Conservation (phyloP, 2,888 invertebrate genomes). For the Pachycephus smyrnensis region DNA sequence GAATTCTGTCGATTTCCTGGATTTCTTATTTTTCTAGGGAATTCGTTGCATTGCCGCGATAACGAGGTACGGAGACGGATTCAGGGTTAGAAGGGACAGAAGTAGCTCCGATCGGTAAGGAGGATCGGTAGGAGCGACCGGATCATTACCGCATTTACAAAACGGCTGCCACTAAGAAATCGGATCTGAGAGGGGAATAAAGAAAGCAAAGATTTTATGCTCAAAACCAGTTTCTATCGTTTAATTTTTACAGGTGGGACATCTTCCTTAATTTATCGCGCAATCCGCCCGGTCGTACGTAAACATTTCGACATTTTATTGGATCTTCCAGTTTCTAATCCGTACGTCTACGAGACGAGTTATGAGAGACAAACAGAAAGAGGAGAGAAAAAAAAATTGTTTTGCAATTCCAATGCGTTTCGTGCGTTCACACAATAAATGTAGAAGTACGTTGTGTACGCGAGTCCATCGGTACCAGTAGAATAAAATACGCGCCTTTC, state of each 20-base stretch:
- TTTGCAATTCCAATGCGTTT: background rate
- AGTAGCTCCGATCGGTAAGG: conserved; percentile 4
- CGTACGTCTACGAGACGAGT: background rate
- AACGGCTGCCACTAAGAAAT: background rate
- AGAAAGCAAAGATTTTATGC: conserved; percentile 11
- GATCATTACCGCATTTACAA: background rate
- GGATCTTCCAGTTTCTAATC: conserved; percentile 55
- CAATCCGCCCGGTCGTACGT: conserved; percentile 47
- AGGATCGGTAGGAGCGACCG: background rate
- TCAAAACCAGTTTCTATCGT: conserved; percentile 60
- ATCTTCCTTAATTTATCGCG: conserved; percentile 61
- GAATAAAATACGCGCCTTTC: background rate
- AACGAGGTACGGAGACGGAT: background rate
- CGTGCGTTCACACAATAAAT: background rate
- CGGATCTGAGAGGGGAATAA: conserved; percentile 12
- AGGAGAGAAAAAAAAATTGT: background rate
- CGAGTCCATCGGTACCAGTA: background rate
- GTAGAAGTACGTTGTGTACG: background rate
- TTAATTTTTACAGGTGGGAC: conserved; percentile 62
- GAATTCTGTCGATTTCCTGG: background rate
- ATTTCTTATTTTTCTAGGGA: background rate
- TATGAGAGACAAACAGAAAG: background rate
- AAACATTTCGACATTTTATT: conserved; percentile 57
- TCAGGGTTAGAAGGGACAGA: background rate
- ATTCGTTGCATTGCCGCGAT: background rate